Percentiles rank a stretch among this genome's conserved stretches.
These are phyloP conservation scores for Trichonephila clavipes DNA, from an alignment of 1,140 invertebrate species.

Conservation along the genomic window DNA sequence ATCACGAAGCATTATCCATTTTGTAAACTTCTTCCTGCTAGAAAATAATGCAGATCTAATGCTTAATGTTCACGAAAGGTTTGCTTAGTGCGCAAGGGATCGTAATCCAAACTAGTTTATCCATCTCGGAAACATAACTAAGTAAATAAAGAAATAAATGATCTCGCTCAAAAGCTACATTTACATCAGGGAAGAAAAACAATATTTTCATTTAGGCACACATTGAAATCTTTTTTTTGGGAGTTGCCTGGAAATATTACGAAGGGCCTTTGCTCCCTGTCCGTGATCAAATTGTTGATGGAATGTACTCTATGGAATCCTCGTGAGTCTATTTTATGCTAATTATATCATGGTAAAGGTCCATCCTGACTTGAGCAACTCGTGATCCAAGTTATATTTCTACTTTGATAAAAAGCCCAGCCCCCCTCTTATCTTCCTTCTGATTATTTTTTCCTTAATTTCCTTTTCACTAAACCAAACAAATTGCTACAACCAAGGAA, in stretches of 20 bases:
- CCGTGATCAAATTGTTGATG: slow-evolving; percentile 59
- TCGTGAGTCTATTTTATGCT: slow-evolving; percentile 61
- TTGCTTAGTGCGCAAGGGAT: background rate
- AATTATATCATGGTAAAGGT: slow-evolving; percentile 71
- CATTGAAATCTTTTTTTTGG: slow-evolving; percentile 60
- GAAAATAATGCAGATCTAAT: slow-evolving; percentile 26
- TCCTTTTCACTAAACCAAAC: slow-evolving; percentile 59
- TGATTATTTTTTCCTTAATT: slow-evolving; percentile 57
- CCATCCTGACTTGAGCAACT: slow-evolving; percentile 1
- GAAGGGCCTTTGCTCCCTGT: slow-evolving; percentile 41
- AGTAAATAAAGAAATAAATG: slow-evolving; percentile 32
- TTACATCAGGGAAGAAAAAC: background rate
- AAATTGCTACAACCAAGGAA: slow-evolving; percentile 32
- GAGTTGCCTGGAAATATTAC: slow-evolving; percentile 62
- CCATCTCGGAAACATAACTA: slow-evolving; percentile 24
- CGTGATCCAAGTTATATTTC: slow-evolving; percentile 30
- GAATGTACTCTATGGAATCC: slow-evolving; percentile 52
- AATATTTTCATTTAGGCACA: slow-evolving; percentile 44
- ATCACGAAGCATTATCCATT: slow-evolving; percentile 4
- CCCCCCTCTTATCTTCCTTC: slow-evolving; percentile 49
- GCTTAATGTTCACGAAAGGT: slow-evolving; percentile 16
- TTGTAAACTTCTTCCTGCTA: background rate
- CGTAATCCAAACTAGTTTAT: slow-evolving; percentile 29
- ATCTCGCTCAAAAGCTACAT: background rate
- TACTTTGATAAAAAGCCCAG: slow-evolving; percentile 45